These are phyloP conservation scores for Erpobdella octoculata DNA, from an alignment of 2,888 invertebrate genomes.

Conservation along the genomic window DNA sequence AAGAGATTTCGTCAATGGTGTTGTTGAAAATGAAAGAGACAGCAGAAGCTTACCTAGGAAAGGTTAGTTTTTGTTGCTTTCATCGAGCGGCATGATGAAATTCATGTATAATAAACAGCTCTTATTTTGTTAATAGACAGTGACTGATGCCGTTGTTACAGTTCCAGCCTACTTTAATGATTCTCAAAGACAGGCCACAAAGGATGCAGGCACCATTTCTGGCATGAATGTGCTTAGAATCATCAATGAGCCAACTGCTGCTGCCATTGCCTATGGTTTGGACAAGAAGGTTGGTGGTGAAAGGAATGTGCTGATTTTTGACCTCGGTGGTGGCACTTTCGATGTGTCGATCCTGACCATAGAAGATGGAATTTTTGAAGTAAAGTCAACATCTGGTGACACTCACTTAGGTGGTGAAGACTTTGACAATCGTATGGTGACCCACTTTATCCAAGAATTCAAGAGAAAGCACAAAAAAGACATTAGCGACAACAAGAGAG, in stretches of 20 bases:
- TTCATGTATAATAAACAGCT: too few species aligned
- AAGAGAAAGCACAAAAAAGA: slow-evolving; percentile 54
- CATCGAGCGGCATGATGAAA: too few species aligned
- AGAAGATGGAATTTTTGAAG: slow-evolving; percentile 87
- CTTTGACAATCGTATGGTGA: slow-evolving; percentile 53
- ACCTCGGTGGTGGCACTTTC: slow-evolving; percentile 79
- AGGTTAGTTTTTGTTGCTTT: neutral
- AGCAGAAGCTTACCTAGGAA: slow-evolving; percentile 59
- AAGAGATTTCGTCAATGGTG: slow-evolving; percentile 86
- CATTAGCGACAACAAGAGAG: slow-evolving; percentile 67
- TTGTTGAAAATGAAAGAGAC: slow-evolving; percentile 77
- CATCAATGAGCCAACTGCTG: slow-evolving; percentile 67
- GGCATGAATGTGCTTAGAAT: slow-evolving; percentile 80
- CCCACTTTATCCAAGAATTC: slow-evolving; percentile 50
- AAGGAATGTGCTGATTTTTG: slow-evolving; percentile 59
- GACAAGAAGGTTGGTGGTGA: slow-evolving; percentile 56
- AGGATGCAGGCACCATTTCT: slow-evolving; percentile 78
- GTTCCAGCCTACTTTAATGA: slow-evolving; percentile 53
- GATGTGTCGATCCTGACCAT: slow-evolving; percentile 90
- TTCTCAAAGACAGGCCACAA: slow-evolving; percentile 59
- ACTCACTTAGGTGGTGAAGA: slow-evolving; percentile 87
- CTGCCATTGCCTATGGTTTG: slow-evolving; percentile 57
- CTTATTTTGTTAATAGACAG: slow-evolving; percentile 44
- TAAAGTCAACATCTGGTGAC: slow-evolving; percentile 90
- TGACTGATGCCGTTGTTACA: slow-evolving; percentile 51